These are phyloP conservation scores for cat (Felis catus) DNA, from an alignment of 2,113 vertebrate genomes.

Conservation along the genomic window DNA sequence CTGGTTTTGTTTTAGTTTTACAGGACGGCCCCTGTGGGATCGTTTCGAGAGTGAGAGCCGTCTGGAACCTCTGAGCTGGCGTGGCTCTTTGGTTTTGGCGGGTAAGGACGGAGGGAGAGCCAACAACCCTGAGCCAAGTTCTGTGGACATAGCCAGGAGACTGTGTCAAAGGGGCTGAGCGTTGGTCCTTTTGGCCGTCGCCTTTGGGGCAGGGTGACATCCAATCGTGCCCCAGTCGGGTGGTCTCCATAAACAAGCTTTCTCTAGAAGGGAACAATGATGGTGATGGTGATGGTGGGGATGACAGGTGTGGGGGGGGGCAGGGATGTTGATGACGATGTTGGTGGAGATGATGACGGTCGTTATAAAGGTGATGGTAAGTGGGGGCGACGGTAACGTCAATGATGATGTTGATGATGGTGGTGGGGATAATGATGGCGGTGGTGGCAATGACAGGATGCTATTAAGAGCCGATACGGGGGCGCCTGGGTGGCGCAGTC, in stretches of 20 bases:
- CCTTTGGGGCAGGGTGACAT: not conserved
- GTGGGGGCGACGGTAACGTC: not conserved
- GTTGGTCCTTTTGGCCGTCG: not conserved
- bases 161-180: not conserved
- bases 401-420: rapidly evolving
- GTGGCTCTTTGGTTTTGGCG: not conserved
- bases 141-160: not conserved
- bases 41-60: not conserved
- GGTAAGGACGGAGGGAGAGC: not conserved
- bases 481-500: too few species aligned
- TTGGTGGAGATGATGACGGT: rapidly evolving
- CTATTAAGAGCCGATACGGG: not conserved
- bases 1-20: not conserved
- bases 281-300: rapidly evolving
- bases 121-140: not conserved
- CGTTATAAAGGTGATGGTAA: rapidly evolving
- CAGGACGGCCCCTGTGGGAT: not conserved
- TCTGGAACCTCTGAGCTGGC: not conserved
- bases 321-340: rapidly evolving
- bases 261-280: not conserved
- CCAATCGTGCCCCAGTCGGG: not conserved
- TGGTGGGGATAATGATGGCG: rapidly evolving
- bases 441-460: not conserved
- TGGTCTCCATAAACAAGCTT: not conserved
- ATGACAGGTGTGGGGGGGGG: too few species aligned